Base-by-base conservation (phyloP, 2,888 invertebrate species). In the Melanostoma mellinum region DNA sequence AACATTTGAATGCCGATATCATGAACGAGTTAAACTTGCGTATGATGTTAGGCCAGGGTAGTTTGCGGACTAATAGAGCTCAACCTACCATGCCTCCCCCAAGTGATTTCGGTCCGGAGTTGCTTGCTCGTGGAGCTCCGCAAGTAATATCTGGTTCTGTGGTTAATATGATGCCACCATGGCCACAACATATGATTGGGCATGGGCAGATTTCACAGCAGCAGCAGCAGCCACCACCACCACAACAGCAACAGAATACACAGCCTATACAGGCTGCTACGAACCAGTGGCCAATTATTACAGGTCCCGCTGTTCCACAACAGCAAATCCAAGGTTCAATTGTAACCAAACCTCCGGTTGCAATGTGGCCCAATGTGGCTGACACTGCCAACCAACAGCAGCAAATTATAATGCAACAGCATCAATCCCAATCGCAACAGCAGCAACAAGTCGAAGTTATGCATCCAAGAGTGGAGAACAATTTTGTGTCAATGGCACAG, bases 11-110 rank as follows among this genome's bases (percentile, higher is more conserved):
- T 30, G 85, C 87, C 32, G 88, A 89, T 36, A 60, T 90, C 8
- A 50, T 90, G 6, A 89, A 88, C 56, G 90, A 89, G 76, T 87
- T 88, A 36, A 89, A 89, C 80, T 87, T 90, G 40, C 86, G 88
- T 36, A 88, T 89, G 88, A 76, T 90, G 71, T 67, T 90, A 56
- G 85, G 87, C 4, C 87, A 89, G 3, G 85, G 86, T 8, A 75
- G 74, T 9, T 30, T 81, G 9, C 38, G 82, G 44, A 35, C 85
- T n/a, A 65, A 75, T 6, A 30, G 71, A 1, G 69, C 78, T 4
- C 75, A 71, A 36, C 8, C 58, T 0, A n/a, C 58, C 2, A 32
- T 38, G 8, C 86, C 74, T 1, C 53, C 78, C n/a, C 52, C 88
- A 5, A 85, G 80, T 32, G 88, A 89, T 56, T 89, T 87, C 52